Evolutionary conservation across 2,888 invertebrate species (phyloP), one percentile per base, ranked within the genome.

Genomic region (Ganaspis brasiliensis): DNA sequence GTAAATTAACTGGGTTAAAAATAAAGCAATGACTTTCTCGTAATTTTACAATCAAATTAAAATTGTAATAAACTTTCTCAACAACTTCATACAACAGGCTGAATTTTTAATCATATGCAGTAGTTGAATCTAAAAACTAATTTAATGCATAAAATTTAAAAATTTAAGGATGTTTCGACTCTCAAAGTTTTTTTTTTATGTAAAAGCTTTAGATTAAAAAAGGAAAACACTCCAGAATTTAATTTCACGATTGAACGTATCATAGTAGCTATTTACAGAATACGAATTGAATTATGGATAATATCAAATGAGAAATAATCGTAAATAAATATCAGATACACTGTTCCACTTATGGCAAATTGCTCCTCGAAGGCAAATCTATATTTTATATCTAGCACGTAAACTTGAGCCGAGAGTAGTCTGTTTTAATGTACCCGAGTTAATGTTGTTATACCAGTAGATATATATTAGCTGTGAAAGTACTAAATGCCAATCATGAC

Each of bases 261-360:
- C 16, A 19, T 9, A 52, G 9, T 52, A 8, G 19, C 16, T 14
- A 14, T 45, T 45, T 24, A 49, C 24, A 45, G 12, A 24, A 26
- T 12, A 26, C 24, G 24, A 24, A 14, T 12, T 24, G 6, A n/a
- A 26, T 24, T 67, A 24, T 8, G 14, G 9, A 21, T n/a, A 9
- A 1, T 67, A 67, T 45, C 45, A 67, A 67, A 67, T 67, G 16
- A 49, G 67, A 45, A 45, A 67, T 67, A 67, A 49, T 49, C 45
- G 45, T 67, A n/a, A 67, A 21, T 24, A 49, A 45, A 67, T 45
- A 67, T 67, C 45, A 45, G 45, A 45, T 67, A 21, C 24, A 45
- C 45, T 67, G 67, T 45, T 26, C 67, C 24, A 67, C 67, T 67
- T 67, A 10, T 67, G 9, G 26, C 24, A 45, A 67, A 67, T 67